Evolutionary conservation across 1,140 invertebrate genomes (phyloP).

Genomic region (Octopus sinensis): DNA sequence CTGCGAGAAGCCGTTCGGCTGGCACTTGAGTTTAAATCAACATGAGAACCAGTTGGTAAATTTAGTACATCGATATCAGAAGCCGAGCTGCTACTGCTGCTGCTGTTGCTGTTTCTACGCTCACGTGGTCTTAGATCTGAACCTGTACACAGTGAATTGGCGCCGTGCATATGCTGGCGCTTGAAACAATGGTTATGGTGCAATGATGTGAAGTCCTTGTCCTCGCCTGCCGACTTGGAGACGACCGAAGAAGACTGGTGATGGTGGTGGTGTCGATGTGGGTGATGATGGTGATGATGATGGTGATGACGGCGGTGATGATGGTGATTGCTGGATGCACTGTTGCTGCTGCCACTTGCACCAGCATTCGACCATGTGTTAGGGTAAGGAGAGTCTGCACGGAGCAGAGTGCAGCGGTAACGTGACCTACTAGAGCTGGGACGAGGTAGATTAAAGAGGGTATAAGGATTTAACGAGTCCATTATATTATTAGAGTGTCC

Average conservation of each 20-base stretch:
- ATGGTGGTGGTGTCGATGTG: background rate
- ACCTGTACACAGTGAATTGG: background rate
- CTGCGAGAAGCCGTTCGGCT: background rate
- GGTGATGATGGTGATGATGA: background rate
- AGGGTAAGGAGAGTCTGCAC: background rate
- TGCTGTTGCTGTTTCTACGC: background rate
- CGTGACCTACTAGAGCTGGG: slow-evolving; percentile 5
- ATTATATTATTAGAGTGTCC: background rate
- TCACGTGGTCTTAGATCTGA: too few species aligned
- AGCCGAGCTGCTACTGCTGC: slow-evolving; percentile 11
- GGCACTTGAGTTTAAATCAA: background rate
- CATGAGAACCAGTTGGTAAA: too few species aligned
- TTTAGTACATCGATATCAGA: background rate
- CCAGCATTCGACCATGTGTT: background rate
- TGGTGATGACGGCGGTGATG: background rate
- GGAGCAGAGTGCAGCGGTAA: background rate
- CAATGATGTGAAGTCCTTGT: background rate
- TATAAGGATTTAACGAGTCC: slow-evolving; percentile 41
- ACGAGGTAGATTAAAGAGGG: slow-evolving; percentile 41
- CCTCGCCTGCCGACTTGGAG: background rate
- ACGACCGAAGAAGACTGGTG: background rate
- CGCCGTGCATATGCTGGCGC: background rate
- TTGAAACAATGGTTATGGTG: background rate
- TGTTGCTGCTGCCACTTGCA: background rate
- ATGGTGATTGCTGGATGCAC: background rate